phyloP scores from a whole-genome alignment of 2,888 invertebrate genomes.

The Agrotis clavis region DNA sequence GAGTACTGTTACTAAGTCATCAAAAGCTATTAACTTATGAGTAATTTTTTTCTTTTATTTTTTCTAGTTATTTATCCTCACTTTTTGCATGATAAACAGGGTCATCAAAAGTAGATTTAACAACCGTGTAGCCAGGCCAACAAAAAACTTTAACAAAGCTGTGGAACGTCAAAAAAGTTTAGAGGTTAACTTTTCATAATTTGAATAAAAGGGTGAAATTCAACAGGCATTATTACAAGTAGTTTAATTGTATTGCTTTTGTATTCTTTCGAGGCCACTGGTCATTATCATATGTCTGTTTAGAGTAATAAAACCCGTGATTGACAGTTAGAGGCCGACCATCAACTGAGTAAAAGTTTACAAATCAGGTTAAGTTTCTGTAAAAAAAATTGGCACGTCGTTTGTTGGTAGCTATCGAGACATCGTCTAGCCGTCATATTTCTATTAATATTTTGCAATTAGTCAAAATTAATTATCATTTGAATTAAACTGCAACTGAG shows the following conservation, averaged over 20 bases:
- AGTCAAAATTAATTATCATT: slow-evolving; percentile 9
- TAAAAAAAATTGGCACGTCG: slow-evolving; percentile 64
- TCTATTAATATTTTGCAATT: slow-evolving; percentile 29
- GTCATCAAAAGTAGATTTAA: slow-evolving; percentile 26
- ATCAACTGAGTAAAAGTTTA: slow-evolving; percentile 72
- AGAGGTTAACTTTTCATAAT: slow-evolving; percentile 50
- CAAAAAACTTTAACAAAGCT: slow-evolving; percentile 25
- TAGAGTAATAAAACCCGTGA: slow-evolving; percentile 75
- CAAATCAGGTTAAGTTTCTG: slow-evolving; percentile 69
- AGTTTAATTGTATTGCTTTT: slow-evolving; percentile 57
- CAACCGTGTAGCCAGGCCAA: slow-evolving; percentile 12
- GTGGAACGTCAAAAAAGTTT: slow-evolving; percentile 13
- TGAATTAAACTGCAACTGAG: background rate
- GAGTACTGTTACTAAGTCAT: slow-evolving; percentile 32
- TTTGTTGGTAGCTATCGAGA: slow-evolving; percentile 47
- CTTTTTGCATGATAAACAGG: slow-evolving; percentile 10
- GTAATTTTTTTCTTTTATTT: background rate
- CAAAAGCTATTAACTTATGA: slow-evolving; percentile 10
- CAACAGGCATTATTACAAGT: slow-evolving; percentile 56
- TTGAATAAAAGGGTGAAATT: slow-evolving; percentile 56
- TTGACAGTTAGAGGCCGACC: slow-evolving; percentile 76
- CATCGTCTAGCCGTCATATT: background rate
- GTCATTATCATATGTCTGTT: slow-evolving; percentile 74
- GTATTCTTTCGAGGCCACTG: slow-evolving; percentile 70
- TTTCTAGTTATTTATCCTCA: slow-evolving; percentile 19